Base-by-base conservation (phyloP, 2,888 invertebrate species). In the Lissonota sp. region DNA sequence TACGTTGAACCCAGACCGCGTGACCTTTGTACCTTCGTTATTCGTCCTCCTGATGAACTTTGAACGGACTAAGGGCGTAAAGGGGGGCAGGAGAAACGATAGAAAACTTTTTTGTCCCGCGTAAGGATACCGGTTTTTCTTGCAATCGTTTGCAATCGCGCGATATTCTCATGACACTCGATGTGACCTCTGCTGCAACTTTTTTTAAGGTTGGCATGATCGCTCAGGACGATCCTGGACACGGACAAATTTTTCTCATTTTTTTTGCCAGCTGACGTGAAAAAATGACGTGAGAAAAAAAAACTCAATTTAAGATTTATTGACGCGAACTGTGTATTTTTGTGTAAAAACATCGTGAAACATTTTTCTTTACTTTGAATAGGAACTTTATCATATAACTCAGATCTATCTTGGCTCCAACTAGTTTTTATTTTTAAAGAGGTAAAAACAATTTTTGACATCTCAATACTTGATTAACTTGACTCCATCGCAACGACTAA, bases 81-180 rank as follows among this genome's bases (percentile, higher is more conserved):
- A 67, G 62, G 58, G 58, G 70, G 58, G 44, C 44, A 58, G 64
- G 49, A 42, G 26, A 10, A 46, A 69, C 60, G 51, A 69, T 42
- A 69, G 63, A 69, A 55, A 70, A 58, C 46, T 26, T 55, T 72
- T 42, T 12, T 26, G 82, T 82, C 84, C 82, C 82, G 79, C 73
- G 39, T 58, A 46, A 16, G 69, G 67, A 85, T 80, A 80, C 84
- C 84, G 73, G 84, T 85, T 84, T 64, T 26, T 69, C 63, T 46
- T 26, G 58, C 26, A 44, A 55, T 77, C 73, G 58, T 6, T 26
- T 70, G 72, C 76, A 62, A 40, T 69, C 66, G 44, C 12, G 26
- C 60, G 39, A 49, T 26, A 26, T 81, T 81, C 83, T 83, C 83
- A 83, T 77, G 80, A 83, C 80, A 80, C 57, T 62, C 12, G 6